Evolutionary conservation across 2,113 vertebrate genomes (phyloP).

Genomic region (Thunnus thynnus): DNA sequence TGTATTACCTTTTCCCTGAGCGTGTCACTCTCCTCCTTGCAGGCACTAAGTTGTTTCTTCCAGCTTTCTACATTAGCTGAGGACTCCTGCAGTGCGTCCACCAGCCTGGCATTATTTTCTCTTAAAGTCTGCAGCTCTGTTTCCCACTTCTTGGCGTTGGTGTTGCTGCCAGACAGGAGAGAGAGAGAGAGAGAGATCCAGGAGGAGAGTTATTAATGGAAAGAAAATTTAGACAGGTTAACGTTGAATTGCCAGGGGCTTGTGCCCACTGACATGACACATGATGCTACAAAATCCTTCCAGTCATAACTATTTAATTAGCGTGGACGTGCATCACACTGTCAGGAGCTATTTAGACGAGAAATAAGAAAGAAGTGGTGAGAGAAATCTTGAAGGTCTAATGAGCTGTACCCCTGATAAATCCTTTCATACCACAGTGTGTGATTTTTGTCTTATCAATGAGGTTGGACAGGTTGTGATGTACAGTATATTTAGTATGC

Average conservation of each 20-base stretch:
- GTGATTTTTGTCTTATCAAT: slow-evolving; percentile 37
- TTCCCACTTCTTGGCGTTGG: slow-evolving; percentile 96
- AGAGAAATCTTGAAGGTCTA: slow-evolving; percentile 19
- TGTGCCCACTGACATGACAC: slow-evolving; percentile 30
- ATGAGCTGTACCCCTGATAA: neutral
- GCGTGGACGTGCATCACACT: slow-evolving; percentile 1
- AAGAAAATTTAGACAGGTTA: slow-evolving; percentile 28
- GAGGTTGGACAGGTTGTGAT: slow-evolving; percentile 28
- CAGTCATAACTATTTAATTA: slow-evolving; percentile 48
- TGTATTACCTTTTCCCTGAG: slow-evolving; percentile 90
- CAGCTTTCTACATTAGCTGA: slow-evolving; percentile 93
- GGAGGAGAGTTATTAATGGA: slow-evolving; percentile 45
- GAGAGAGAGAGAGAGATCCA: neutral
- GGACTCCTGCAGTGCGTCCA: slow-evolving; percentile 91
- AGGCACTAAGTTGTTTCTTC: slow-evolving; percentile 91
- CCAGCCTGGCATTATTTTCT: slow-evolving; percentile 93
- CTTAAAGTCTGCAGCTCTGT: slow-evolving; percentile 92
- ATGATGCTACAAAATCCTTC: slow-evolving; percentile 36
- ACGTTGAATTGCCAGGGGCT: slow-evolving; percentile 33
- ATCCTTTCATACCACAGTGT: slow-evolving; percentile 4
- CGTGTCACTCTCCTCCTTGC: slow-evolving; percentile 93
- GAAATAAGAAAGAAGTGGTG: slow-evolving; percentile 1
- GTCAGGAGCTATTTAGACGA: slow-evolving; percentile 20
- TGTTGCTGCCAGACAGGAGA: slow-evolving; percentile 83
- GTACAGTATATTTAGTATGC: slow-evolving; percentile 59